phyloP scores from a whole-genome alignment of 2,797 vertebrate species.

The Urophycis tenuis region DNA sequence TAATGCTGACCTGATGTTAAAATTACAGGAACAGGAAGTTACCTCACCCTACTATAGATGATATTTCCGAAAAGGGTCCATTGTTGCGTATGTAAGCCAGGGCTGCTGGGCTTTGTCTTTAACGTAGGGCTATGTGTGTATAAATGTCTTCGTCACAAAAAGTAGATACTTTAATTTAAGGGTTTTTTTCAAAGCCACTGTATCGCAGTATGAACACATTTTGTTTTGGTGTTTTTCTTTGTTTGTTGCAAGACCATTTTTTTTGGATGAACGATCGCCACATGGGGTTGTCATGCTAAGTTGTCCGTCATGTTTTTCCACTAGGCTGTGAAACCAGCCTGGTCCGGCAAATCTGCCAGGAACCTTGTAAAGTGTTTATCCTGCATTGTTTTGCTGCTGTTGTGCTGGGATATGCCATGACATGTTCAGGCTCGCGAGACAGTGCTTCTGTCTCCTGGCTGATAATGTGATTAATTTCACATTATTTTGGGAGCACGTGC shows the following conservation, averaged over 20 bases:
- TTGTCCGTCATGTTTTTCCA: too few relatives aligned
- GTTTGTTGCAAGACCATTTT: too few relatives aligned
- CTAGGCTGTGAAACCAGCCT: neutral
- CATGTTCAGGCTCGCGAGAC: constrained; percentile 19
- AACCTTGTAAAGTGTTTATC: constrained; percentile 5
- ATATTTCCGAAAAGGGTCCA: too few relatives aligned
- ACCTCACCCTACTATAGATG: too few relatives aligned
- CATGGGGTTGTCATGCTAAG: too few relatives aligned
- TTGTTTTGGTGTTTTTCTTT: too few relatives aligned
- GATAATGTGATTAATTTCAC: neutral
- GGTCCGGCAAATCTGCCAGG: neutral
- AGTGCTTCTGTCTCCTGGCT: neutral
- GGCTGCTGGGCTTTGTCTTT: neutral
- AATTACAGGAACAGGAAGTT: too few relatives aligned
- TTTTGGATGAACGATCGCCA: neutral
- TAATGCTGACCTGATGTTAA: too few relatives aligned
- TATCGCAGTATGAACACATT: too few relatives aligned
- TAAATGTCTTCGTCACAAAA: neutral
- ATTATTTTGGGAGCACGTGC: neutral
- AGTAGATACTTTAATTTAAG: neutral
- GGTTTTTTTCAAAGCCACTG: too few relatives aligned
- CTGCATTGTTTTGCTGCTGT: constrained; percentile 21
- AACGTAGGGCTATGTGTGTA: neutral
- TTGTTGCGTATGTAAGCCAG: neutral
- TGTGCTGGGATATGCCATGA: constrained; percentile 17